phyloP scores from a whole-genome alignment of 2,797 vertebrate species.

The Sebastes aleutianus region DNA sequence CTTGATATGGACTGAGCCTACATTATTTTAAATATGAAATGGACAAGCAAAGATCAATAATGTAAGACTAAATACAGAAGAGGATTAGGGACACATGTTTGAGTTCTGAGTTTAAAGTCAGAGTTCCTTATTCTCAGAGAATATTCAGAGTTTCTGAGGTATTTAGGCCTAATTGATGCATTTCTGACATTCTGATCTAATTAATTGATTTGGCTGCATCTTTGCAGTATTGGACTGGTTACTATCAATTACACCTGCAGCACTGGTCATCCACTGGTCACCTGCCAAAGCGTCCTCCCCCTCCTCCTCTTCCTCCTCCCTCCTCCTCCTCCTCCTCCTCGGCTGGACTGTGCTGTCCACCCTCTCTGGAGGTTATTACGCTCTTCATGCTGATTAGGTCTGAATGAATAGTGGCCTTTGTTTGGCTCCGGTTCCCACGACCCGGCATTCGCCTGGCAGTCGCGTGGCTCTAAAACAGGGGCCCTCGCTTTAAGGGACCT shows the following conservation, averaged over 20 bases:
- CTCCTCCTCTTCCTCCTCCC: slow-evolving; percentile 6
- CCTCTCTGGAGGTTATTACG: slow-evolving; percentile 83
- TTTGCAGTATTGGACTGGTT: not conserved
- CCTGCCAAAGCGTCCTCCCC: slow-evolving; percentile 23
- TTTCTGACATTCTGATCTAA: not conserved
- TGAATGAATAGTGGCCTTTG: slow-evolving; percentile 89
- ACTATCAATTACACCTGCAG: slow-evolving; percentile 8
- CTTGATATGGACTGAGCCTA: not conserved
- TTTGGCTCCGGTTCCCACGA: slow-evolving; percentile 89
- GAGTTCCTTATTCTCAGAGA: too few species aligned
- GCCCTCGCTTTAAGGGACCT: slow-evolving; percentile 63
- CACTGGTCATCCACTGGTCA: slow-evolving; percentile 35
- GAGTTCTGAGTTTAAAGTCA: too few species aligned
- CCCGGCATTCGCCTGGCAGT: slow-evolving; percentile 83
- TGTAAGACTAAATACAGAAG: too few species aligned
- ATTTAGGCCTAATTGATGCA: not conserved
- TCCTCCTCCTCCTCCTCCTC: slow-evolving; percentile 32
- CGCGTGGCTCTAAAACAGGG: slow-evolving; percentile 85
- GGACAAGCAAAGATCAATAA: too few species aligned
- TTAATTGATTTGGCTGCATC: not conserved
- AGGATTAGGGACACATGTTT: too few species aligned
- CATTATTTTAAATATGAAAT: too few species aligned
- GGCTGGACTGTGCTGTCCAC: slow-evolving; percentile 64
- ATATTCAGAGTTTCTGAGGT: not conserved
- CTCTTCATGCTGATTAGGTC: slow-evolving; percentile 87